A percentile compares a stretch with the other conserved stretches of the same genome.
Evolutionary conservation across 1,140 invertebrate genomes (phyloP).

Genomic region (Micrasema minimum): DNA sequence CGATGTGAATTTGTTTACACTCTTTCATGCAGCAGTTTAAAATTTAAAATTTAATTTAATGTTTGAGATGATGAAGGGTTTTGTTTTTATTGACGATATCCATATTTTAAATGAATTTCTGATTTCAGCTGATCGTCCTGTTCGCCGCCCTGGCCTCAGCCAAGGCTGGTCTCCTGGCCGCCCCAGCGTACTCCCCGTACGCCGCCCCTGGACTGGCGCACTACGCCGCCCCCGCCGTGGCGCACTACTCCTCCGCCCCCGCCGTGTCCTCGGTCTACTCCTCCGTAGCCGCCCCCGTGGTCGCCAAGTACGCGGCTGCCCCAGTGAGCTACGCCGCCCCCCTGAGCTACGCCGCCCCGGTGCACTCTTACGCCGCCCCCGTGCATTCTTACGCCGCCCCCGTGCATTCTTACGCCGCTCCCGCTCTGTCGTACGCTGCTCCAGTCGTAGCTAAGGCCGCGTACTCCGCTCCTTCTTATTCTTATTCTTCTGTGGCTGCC

Average conservation of each 20-base stretch:
- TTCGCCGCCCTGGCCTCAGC: constrained; percentile 60
- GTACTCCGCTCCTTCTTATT: constrained; percentile 46
- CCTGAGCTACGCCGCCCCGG: constrained; percentile 52
- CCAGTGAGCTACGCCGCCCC: constrained; percentile 37
- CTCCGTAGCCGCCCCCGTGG: constrained; percentile 51
- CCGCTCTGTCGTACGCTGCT: constrained; percentile 53
- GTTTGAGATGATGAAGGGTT: too few relatives aligned
- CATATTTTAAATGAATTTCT: too few relatives aligned
- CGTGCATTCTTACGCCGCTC: too few relatives aligned
- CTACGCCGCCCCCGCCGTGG: constrained; percentile 43
- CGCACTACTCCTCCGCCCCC: constrained; percentile 43
- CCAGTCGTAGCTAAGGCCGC: constrained; percentile 55
- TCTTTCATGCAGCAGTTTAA: too few relatives aligned
- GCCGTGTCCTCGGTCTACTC: constrained; percentile 34
- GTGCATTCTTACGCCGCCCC: too few relatives aligned
- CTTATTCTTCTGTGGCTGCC: constrained; percentile 31
- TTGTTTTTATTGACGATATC: too few relatives aligned
- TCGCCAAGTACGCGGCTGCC: constrained; percentile 44
- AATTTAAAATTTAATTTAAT: too few relatives aligned
- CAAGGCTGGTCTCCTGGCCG: constrained; percentile 47
- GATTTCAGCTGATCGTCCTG: constrained; percentile 60
- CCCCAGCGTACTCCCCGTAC: constrained; percentile 18
- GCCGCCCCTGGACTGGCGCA: constrained; percentile 39
- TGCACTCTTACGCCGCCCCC: too few relatives aligned
- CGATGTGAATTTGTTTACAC: too few relatives aligned